Evolutionary conservation across 2,797 vertebrate species (phyloP).

Genomic region (Microhierax caerulescens): DNA sequence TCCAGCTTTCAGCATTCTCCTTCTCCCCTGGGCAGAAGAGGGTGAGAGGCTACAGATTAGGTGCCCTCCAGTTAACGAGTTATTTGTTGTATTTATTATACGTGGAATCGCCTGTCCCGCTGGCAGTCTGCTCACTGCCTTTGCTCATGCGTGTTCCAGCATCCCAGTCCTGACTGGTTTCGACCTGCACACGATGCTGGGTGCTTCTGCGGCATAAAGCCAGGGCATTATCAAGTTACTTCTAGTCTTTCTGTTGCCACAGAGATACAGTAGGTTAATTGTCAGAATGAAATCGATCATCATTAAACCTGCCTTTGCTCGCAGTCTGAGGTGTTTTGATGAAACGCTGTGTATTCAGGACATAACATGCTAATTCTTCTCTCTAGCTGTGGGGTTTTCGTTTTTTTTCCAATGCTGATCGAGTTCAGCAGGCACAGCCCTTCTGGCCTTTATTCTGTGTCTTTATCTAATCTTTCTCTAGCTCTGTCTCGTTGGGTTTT

Average conservation of each 20-base stretch:
- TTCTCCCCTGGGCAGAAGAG: not conserved
- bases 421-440: not conserved
- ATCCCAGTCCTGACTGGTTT: not conserved
- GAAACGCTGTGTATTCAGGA: not conserved
- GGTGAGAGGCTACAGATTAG: not conserved
- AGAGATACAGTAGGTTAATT: not conserved
- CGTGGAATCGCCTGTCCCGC: rapidly evolving
- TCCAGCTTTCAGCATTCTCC: not conserved
- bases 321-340: not conserved
- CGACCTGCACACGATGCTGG: not conserved
- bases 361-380: not conserved
- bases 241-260: not conserved
- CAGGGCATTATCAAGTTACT: not conserved
- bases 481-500: not conserved
- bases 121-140: not conserved
- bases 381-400: not conserved
- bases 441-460: not conserved
- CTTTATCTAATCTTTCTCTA: not conserved
- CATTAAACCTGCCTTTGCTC: not conserved
- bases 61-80: not conserved
- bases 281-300: not conserved
- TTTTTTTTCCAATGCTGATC: not conserved
- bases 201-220: not conserved
- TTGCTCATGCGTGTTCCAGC: not conserved
- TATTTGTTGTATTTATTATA: not conserved